Evolutionary conservation across 2,113 vertebrate species (phyloP), one percentile per base, ranked within the genome.

Genomic region (Lampris incognitus): DNA sequence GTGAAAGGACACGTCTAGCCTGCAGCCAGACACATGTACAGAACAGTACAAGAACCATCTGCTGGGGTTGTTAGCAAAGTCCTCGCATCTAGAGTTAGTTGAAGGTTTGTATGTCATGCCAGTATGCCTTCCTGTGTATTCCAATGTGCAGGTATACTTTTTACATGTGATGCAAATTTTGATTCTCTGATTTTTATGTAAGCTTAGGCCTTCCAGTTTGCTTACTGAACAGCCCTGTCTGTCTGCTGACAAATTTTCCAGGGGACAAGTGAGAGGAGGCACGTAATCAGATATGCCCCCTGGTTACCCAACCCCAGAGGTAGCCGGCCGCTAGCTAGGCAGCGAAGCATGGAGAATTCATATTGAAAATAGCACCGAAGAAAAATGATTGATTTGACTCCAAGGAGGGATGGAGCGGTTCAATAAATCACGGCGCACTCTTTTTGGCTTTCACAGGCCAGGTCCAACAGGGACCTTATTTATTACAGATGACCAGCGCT

Each of bases 301-400:
- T 68, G 73, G 74, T 87, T 74, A 74, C 66, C 72, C 75, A 69
- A 72, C 42, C 80, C 73, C 74, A 79, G 77, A 79, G 69, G 69
- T 57, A 76, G 76, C 61, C 67, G 73, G 72, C 78, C 72, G 7
- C 66, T 65, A 57, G 75, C 65, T 39, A 74, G 51, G 73, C 70
- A 66, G 41, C 48, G 9, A 38, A 72, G 74, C 72, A 64, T 78
- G 72, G 75, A 83, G 72, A 87, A 90, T 81, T 87, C 84, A 72
- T 62, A 71, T 76, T 71, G 84, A 88, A 85, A 91, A 85, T 79
- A 69, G 84, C 82, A 76, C 50, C 82, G 80, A 79, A 84, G 85
- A 88, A 74, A 65, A 74, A 75, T 91, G 92, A 94, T 93, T 91
- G 93, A 94, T 92, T 24, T 85, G 91, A 89, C 72, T 89, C 39